These are phyloP conservation scores for Acanthisitta chloris DNA, from an alignment of 2,113 vertebrate genomes.

Conservation along the genomic window DNA sequence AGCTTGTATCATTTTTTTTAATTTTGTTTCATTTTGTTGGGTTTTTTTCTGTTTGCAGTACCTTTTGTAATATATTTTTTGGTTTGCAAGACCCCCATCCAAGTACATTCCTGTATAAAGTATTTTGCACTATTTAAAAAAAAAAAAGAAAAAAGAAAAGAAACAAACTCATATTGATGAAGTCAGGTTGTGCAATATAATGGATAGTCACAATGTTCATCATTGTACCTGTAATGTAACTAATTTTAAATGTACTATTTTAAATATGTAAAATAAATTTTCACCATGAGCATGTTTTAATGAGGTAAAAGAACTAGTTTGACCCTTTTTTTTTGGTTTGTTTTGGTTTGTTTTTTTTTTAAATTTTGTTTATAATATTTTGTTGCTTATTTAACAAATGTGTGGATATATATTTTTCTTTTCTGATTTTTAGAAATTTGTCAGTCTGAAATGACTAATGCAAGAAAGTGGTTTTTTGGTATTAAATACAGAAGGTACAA, in stretches of 20 bases:
- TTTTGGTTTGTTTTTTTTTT: not conserved
- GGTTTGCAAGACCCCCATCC: slow-evolving; percentile 78
- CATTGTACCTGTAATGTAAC: slow-evolving; percentile 94
- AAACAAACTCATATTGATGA: slow-evolving; percentile 81
- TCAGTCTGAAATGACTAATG: slow-evolving; percentile 63
- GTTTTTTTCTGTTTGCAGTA: slow-evolving; percentile 64
- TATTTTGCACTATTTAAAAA: slow-evolving; percentile 99
- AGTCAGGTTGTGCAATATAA: slow-evolving; percentile 98
- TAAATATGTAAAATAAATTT: slow-evolving; percentile 99
- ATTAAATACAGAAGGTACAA: slow-evolving; percentile 69
- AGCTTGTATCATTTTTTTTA: slow-evolving; percentile 79
- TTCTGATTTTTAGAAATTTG: slow-evolving; percentile 63
- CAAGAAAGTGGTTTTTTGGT: slow-evolving; percentile 60
- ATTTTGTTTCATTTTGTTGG: slow-evolving; percentile 40
- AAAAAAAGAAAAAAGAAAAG: slow-evolving; percentile 17
- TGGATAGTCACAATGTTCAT: slow-evolving; percentile 85
- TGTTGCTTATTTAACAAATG: slow-evolving; percentile 69
- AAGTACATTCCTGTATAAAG: slow-evolving; percentile 96
- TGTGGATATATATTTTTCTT: slow-evolving; percentile 70
- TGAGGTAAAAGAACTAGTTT: slow-evolving; percentile 75
- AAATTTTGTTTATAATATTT: slow-evolving; percentile 56
- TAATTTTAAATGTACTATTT: slow-evolving; percentile 98
- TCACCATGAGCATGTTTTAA: slow-evolving; percentile 93
- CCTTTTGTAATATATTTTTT: slow-evolving; percentile 88
- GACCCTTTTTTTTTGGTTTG: slow-evolving; percentile 48